phyloP scores from a whole-genome alignment of 2,797 vertebrate species.

The Sparidentex hasta region DNA sequence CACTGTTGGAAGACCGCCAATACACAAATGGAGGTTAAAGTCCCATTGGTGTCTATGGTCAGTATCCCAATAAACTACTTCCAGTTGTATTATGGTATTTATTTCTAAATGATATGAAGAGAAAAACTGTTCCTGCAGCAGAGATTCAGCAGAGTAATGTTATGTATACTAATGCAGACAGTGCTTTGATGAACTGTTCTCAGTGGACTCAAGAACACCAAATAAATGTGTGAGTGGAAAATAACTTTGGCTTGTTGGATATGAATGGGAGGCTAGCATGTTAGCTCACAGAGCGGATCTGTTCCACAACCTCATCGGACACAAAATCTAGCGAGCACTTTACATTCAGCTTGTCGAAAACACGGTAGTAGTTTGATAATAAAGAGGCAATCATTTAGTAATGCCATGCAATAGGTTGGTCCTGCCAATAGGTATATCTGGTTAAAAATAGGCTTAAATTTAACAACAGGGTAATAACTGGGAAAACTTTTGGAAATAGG shows the following conservation, averaged over 20 bases:
- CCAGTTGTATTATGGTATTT: not conserved
- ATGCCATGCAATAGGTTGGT: too few relatives aligned
- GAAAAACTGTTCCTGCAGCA: too few relatives aligned
- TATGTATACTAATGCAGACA: not conserved
- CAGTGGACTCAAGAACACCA: not conserved
- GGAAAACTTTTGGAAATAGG: too few relatives aligned
- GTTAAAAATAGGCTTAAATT: too few relatives aligned
- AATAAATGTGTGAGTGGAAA: constrained; percentile 3
- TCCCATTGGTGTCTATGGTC: not conserved
- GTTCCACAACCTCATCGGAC: too few relatives aligned
- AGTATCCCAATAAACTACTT: not conserved
- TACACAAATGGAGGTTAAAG: not conserved
- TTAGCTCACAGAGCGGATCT: not conserved
- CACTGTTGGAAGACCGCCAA: not conserved
- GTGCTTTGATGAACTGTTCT: not conserved
- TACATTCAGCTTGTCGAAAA: too few relatives aligned
- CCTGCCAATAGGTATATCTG: too few relatives aligned
- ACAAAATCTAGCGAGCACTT: too few relatives aligned
- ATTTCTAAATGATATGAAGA: too few relatives aligned
- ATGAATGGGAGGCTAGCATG: not conserved
- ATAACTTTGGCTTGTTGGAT: not conserved
- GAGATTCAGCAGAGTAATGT: not conserved
- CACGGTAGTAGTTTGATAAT: too few relatives aligned
- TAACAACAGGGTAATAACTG: too few relatives aligned
- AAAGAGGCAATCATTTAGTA: too few relatives aligned